Evolutionary conservation across 2,797 vertebrate genomes (phyloP), one percentile per base, ranked within the genome.

Genomic region (Odontamblyopus rebecca): DNA sequence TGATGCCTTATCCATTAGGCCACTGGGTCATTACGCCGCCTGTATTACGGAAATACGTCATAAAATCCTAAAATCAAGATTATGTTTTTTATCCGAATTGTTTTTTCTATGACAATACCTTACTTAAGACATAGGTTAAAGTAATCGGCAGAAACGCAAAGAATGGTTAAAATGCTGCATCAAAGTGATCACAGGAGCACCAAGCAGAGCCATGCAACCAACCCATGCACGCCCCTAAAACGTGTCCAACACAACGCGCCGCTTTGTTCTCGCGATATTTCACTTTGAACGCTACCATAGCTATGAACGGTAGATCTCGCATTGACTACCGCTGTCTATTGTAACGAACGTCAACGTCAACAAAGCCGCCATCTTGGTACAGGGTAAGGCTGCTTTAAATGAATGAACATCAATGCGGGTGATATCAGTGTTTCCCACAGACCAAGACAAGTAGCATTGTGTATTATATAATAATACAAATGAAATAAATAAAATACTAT

Each of bases 1-100:
- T 94, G 93, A 93, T 93, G 91, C 91, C 91, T 94, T 94, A 93
- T 93, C 92, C 92, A 93, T 94, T 94, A 94, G 94, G 93, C 94
- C 94, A 94, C 94, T 94, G 93, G 93, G 93, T 93, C 93, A 91
- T 81, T 85, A 92, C 89, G 85, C 81, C 72, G 53, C 16, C 0
- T 0, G 0, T 0, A 0, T 0, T 0, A 0, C 1, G 32, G 67
- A 75, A 44, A 61, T 18, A 0, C 2, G 11, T 76, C 70, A 83
- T 88, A 9, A 72, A 48, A 32, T 7, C 12, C 2, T 48, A 9
- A n/a, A 5, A 6, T 6, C 44, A 15, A 13, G 2, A 2, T 11
- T 13, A 7, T 35, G n/a, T 35, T 23, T 44, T 44, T 15, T 48
- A 4, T 13, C 1, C 4, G 13, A 16, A 48, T 13, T 48, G 51